Evolutionary conservation across 1,140 invertebrate species (phyloP).

Genomic region (Eueides isabella): DNA sequence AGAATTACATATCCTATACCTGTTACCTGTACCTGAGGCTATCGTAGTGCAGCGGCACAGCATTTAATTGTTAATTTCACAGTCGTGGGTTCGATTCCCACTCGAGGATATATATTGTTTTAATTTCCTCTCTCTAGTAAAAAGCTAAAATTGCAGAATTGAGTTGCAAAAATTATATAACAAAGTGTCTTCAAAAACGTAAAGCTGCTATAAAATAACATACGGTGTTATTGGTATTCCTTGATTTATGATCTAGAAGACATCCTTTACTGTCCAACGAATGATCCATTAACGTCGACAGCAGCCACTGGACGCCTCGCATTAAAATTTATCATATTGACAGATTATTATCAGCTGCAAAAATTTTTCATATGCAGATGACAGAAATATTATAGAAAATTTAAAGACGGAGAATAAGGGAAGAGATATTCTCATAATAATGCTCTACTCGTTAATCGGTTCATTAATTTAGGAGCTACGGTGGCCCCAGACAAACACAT

Average conservation of each 20-base stretch:
- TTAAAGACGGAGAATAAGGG: background rate
- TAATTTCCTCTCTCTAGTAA: no score
- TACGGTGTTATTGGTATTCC: background rate
- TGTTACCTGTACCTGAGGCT: no score
- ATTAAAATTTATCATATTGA: background rate
- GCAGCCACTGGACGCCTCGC: background rate
- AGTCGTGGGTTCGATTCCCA: no score
- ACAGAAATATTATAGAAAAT: background rate
- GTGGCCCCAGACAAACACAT: no score
- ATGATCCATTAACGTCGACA: background rate
- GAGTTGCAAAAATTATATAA: background rate
- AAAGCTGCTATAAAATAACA: background rate
- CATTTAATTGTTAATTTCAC: no score
- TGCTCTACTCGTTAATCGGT: no score
- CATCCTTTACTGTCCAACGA: background rate
- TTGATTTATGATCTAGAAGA: background rate
- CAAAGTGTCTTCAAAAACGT: background rate
- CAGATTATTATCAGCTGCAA: background rate
- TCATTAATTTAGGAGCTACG: no score
- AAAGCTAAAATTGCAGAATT: background rate
- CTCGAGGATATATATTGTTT: no score
- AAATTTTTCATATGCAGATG: no score
- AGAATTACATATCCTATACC: no score
- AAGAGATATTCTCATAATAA: no score
- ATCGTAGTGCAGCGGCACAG: no score